Base-by-base conservation (phyloP, 2,113 vertebrate species). In the Coreoperca whiteheadi region DNA sequence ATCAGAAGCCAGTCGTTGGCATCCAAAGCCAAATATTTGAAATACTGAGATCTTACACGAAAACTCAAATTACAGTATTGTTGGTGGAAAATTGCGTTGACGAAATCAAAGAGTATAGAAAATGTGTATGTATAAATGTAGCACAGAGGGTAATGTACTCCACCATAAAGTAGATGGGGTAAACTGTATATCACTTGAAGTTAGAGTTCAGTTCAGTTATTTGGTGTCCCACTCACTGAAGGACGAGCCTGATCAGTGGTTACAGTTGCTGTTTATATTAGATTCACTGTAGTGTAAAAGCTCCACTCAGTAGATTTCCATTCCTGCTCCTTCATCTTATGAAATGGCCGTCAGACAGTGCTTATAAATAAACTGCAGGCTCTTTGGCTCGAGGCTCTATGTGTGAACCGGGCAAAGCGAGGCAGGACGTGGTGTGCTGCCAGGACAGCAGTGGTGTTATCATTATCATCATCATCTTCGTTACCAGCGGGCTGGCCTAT, bases 321-420 rank as follows among this genome's bases (percentile, higher is more conserved):
- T 82, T 88, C 46, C n/a, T n/a, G 69, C 34, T 74, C 54, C 23
- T 48, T 67, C 59, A 25, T 53, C 74, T 83, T 87, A 74, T 69
- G 73, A 92, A 90, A 86, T 70, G 85, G 65, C 66, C 32, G 66
- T 61, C 37, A 32, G 67, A 18, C 75, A 20, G 57, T 20, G 43
- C 61, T 83, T 94, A 91, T 92, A 93, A 95, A 94, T 95, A 94
- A 94, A 90, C 83, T 8, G 16, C 77, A 21, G 75, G 54, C 68
- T 88, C n/a, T 85, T 66, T 86, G 64, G 74, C 72, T 51, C 2
- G 25, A 53, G n/a, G 37, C 12, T 84, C 30, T 18, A 16, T 64
- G 39, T 80, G 75, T 69, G 77, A 84, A 65, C 32, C 34, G 51
- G 66, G n/a, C 12, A 57, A 6, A 68, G 48, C 16, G 70, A 85